A percentile compares a stretch with the other conserved stretches of the same genome.
Evolutionary conservation across 2,888 invertebrate species (phyloP).

Genomic region (Carpatolechia fugitivella): DNA sequence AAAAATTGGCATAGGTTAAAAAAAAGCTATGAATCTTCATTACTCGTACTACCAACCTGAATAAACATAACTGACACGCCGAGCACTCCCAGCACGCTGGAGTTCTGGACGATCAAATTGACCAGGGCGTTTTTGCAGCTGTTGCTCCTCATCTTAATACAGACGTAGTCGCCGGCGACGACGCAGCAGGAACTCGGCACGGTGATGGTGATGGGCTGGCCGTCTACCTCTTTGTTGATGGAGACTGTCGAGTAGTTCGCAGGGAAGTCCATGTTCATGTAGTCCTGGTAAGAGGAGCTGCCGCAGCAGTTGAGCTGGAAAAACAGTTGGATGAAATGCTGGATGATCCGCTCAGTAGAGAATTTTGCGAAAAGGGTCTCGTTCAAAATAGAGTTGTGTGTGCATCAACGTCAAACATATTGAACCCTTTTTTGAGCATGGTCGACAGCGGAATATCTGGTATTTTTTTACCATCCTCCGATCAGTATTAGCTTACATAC

Average conservation of each 20-base stretch:
- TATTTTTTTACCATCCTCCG: neutral
- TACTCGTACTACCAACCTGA: conserved; percentile 44
- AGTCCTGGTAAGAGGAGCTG: conserved; percentile 52
- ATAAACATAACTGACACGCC: conserved; percentile 72
- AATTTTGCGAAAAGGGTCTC: too few species aligned
- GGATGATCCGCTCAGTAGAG: too few species aligned
- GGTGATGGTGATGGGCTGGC: conserved; percentile 22
- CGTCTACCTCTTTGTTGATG: conserved; percentile 37
- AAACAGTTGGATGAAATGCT: neutral
- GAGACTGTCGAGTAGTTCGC: conserved; percentile 46
- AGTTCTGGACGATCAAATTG: conserved; percentile 53
- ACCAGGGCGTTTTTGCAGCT: conserved; percentile 55
- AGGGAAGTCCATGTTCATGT: conserved; percentile 47
- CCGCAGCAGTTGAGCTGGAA: conserved; percentile 67
- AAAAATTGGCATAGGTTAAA: too few species aligned
- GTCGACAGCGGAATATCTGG: too few species aligned
- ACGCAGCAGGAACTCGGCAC: conserved; percentile 57
- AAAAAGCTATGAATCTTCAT: too few species aligned
- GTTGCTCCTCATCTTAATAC: conserved; percentile 40
- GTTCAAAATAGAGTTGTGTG: too few species aligned
- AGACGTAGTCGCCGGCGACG: conserved; percentile 31
- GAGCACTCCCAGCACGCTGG: conserved; percentile 62
- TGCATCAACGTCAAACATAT: too few species aligned
- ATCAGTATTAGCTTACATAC: conserved; percentile 38
- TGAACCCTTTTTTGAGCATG: too few species aligned